A percentile compares a stretch with the other conserved stretches of the same genome.
Evolutionary conservation across 2,888 invertebrate species (phyloP).

Genomic region (Sinopyrophorus schimmeli): DNA sequence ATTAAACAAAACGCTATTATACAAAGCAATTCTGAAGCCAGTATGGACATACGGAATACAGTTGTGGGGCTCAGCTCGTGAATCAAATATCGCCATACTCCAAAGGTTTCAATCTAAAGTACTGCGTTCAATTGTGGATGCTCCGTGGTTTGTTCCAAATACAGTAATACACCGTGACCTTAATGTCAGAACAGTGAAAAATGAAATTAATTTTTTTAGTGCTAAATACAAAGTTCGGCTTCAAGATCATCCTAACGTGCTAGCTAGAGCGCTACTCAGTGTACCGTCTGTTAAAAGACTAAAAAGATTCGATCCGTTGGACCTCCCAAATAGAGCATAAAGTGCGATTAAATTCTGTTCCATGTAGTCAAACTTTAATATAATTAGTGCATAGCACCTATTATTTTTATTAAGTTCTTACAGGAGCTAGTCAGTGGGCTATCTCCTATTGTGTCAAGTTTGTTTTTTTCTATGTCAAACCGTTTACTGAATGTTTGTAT

Average conservation of each 20-base stretch:
- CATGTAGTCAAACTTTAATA: not conserved
- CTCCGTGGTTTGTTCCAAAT: constrained; percentile 3
- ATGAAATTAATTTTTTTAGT: constrained; percentile 3
- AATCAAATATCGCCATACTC: constrained; percentile 7
- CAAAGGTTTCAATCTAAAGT: constrained; percentile 9
- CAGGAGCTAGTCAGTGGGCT: too few relatives aligned
- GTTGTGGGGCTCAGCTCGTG: constrained; percentile 8
- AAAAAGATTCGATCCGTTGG: not conserved
- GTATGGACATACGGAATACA: constrained; percentile 10
- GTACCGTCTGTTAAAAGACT: not conserved
- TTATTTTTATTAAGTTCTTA: too few relatives aligned
- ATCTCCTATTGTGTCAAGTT: too few relatives aligned
- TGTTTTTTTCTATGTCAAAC: too few relatives aligned
- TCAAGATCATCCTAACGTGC: constrained; percentile 1
- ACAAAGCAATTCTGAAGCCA: constrained; percentile 13
- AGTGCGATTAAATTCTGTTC: not conserved
- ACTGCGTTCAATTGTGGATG: constrained; percentile 2
- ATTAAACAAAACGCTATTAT: constrained; percentile 9
- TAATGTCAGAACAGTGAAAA: not conserved
- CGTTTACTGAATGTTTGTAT: too few relatives aligned
- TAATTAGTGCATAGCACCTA: too few relatives aligned
- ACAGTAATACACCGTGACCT: constrained; percentile 3
- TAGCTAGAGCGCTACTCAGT: not conserved
- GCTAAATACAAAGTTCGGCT: constrained; percentile 2
- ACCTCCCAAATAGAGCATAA: not conserved